Conservation (phyloP, 2,113 vertebrate genomes). For the Sebastes fasciatus region DNA sequence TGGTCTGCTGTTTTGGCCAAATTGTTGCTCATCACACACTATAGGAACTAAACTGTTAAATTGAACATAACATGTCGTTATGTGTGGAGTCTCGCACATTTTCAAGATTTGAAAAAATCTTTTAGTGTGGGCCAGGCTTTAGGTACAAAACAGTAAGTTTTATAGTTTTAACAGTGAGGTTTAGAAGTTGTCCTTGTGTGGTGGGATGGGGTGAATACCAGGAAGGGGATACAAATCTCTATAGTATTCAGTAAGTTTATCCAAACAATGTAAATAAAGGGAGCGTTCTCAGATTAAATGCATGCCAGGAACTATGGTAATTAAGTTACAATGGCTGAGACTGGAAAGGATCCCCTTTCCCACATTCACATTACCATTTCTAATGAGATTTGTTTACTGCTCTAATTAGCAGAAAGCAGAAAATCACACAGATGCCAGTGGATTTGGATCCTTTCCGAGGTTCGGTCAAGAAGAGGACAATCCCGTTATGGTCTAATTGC, state of each 20-base stretch:
- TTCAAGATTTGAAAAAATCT: too few relatives aligned
- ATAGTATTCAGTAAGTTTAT: slow-evolving; percentile 11
- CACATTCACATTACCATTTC: slow-evolving; percentile 48
- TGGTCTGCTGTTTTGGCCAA: too few relatives aligned
- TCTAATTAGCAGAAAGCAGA: slow-evolving; percentile 57
- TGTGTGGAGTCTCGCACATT: too few relatives aligned
- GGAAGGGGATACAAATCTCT: slow-evolving; percentile 14
- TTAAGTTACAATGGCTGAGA: slow-evolving; percentile 46
- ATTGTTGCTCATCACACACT: too few relatives aligned
- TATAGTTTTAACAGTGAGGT: background rate
- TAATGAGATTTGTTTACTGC: slow-evolving; percentile 54
- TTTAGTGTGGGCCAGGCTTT: too few relatives aligned
- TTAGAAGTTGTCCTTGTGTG: slow-evolving; percentile 10
- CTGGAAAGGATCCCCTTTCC: slow-evolving; percentile 49
- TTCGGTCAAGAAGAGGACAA: slow-evolving; percentile 32
- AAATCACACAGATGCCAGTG: slow-evolving; percentile 41
- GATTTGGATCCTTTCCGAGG: slow-evolving; percentile 36
- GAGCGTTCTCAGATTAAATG: slow-evolving; percentile 25
- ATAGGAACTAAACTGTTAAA: too few relatives aligned
- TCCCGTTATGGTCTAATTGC: slow-evolving; percentile 20
- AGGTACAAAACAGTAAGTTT: slow-evolving; percentile 6
- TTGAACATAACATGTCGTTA: too few relatives aligned
- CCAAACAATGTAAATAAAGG: slow-evolving; percentile 30
- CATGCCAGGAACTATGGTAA: slow-evolving; percentile 41
- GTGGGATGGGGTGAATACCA: slow-evolving; percentile 5